These are phyloP conservation scores for Sphecodes monilicornis DNA, from an alignment of 2,888 invertebrate species.

Conservation along the genomic window DNA sequence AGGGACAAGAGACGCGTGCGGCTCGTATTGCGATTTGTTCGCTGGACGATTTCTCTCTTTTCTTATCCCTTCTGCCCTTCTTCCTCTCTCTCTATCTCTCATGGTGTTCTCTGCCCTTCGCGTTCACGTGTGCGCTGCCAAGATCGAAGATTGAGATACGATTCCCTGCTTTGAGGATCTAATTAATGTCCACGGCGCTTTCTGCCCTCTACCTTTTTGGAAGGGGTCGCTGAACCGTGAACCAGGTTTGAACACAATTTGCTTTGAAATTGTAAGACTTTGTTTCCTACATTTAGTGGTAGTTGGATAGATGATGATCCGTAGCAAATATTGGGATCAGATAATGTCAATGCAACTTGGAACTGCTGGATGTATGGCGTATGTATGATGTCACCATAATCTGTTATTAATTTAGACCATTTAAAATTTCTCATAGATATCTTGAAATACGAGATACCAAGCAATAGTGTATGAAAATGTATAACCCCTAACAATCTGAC, in stretches of 20 bases:
- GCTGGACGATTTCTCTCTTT: slow-evolving; percentile 4
- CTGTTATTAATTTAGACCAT: no score
- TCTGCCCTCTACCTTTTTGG: neutral
- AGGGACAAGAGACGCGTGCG: slow-evolving; percentile 50
- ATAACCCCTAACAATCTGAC: no score
- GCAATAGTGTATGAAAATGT: no score
- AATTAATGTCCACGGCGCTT: slow-evolving; percentile 13
- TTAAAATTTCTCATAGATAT: no score
- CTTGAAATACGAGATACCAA: no score
- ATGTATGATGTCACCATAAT: no score
- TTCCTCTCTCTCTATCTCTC: no score
- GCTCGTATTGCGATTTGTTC: slow-evolving; percentile 39
- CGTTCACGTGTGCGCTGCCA: neutral
- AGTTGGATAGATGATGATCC: neutral
- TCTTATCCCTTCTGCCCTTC: neutral
- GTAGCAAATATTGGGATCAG: no score
- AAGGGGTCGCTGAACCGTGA: neutral
- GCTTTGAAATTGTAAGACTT: neutral
- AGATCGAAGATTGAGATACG: slow-evolving; percentile 17
- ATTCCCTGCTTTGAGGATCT: neutral
- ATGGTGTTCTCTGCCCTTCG: neutral
- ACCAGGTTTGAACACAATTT: neutral
- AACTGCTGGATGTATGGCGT: no score
- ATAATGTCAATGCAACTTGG: no score
- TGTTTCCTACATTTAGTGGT: neutral